phyloP scores from a whole-genome alignment of 2,797 vertebrate genomes.

The Phyllotis vaccarum region DNA sequence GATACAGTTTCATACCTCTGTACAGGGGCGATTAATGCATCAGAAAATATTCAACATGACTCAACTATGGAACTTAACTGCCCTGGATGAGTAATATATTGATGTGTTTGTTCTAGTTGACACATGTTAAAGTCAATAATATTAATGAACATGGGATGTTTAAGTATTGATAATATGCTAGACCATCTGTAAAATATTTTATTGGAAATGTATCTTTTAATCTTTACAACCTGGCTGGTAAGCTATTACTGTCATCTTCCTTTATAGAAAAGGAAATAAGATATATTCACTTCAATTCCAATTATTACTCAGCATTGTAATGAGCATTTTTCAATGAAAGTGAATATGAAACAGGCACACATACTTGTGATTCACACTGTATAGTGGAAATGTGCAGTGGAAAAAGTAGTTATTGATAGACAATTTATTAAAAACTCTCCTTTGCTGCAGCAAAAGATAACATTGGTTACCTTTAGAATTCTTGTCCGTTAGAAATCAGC shows the following conservation, averaged over 20 bases:
- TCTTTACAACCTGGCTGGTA: neutral
- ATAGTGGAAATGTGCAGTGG: neutral
- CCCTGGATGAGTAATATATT: neutral
- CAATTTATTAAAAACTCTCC: neutral
- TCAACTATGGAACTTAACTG: neutral
- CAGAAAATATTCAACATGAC: slow-evolving; percentile 9
- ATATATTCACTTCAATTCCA: neutral
- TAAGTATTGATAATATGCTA: neutral
- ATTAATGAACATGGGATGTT: neutral
- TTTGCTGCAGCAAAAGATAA: neutral
- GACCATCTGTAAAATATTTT: neutral
- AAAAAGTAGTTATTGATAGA: neutral
- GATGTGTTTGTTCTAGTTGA: neutral
- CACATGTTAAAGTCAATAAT: neutral
- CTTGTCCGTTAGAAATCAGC: neutral
- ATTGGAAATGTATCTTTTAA: neutral
- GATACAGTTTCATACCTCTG: neutral
- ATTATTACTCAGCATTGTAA: neutral
- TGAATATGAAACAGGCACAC: neutral
- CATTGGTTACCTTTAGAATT: neutral
- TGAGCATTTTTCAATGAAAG: neutral
- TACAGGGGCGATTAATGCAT: neutral
- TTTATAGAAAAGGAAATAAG: slow-evolving; percentile 5
- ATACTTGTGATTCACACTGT: neutral
- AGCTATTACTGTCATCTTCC: neutral